Evolutionary conservation across 2,888 invertebrate species (phyloP).

Genomic region (Ceramica pisi): DNA sequence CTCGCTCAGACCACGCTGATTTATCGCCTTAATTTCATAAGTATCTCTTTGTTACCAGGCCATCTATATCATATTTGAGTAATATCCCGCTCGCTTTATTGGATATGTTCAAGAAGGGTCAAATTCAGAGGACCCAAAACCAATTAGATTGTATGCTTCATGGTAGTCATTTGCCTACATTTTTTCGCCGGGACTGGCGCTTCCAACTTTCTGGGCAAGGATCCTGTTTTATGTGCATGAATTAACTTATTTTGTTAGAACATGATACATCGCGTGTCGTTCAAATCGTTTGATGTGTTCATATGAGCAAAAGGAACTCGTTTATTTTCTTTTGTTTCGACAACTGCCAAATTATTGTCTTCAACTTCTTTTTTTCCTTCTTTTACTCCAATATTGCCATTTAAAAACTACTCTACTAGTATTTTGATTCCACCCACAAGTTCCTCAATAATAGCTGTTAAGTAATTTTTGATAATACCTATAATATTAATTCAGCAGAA

Average conservation of each 20-base stretch:
- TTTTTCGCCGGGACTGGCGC: conserved; percentile 35
- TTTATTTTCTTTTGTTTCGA: neutral
- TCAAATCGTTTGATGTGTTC: conserved; percentile 9
- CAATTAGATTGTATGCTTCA: conserved; percentile 67
- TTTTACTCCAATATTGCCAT: neutral
- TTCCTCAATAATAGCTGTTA: conserved; percentile 16
- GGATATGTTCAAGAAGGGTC: conserved; percentile 77
- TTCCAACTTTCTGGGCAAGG: conserved; percentile 6
- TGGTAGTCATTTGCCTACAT: conserved; percentile 52
- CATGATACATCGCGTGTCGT: conserved; percentile 19
- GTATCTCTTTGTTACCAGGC: conserved; percentile 88
- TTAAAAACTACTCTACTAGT: neutral
- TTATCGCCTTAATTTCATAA: conserved; percentile 90
- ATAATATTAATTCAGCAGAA: conserved; percentile 50
- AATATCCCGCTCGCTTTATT: conserved; percentile 81
- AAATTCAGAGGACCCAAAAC: conserved; percentile 71
- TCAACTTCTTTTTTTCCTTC: neutral
- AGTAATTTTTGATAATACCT: conserved; percentile 39
- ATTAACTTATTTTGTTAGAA: conserved; percentile 31
- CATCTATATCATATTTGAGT: conserved; percentile 85
- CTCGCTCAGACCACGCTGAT: conserved; percentile 82
- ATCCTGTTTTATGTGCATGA: conserved; percentile 16
- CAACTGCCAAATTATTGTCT: conserved; percentile 20
- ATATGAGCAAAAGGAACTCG: neutral
- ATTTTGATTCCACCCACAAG: neutral